Evolutionary conservation across 2,888 invertebrate genomes (phyloP), one percentile per base, ranked within the genome.

Genomic region (Gisinianus flammeolus): DNA sequence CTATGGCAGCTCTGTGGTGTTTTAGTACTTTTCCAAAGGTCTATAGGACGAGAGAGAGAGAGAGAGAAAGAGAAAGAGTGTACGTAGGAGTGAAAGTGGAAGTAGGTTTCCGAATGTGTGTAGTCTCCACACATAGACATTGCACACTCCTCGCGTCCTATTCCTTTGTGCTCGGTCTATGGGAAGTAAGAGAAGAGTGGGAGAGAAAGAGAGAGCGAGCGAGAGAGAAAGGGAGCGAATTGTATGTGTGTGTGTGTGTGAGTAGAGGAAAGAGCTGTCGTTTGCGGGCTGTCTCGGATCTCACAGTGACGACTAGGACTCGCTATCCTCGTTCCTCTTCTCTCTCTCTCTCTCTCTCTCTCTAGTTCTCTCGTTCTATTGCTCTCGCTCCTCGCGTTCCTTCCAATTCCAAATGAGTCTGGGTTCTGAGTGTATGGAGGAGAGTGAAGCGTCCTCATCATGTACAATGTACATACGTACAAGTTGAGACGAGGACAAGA

Each of bases 1-100:
- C 5, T 35, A 12, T 5, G 12, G 44, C 19, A 19, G 44, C n/a
- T n/a, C n/a, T 44, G 44, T 44, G 44, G 44, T 44, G 44, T 44
- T 44, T 44, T 44, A 72, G 71, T 74, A 79, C 77, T 75, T 71
- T 22, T 58, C 58, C 58, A 22, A 44, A 52, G 71, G 52, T 66
- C 73, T n/a, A 56, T 73, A 66, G 76, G 24, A 62, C 72, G 69
- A 69, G 77, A 78, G 74, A 33, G 68, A 26, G 28, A 58, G 62
- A 76, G 69, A 74, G 56, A 73, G 56, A 54, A 28, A 22, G 10
- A 54, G 66, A 67, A 33, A 35, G 33, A 56, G 33, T 68, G 30
- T 26, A 33, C 31, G 33, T 68, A 56, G 33, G 16, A 24, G 69
- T 33, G 33, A 68, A 33, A 76, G 52, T 64, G 62, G n/a, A n/a